Percentiles rank a stretch among this genome's conserved stretches.
These are phyloP conservation scores for Chondrosia reniformis DNA, from an alignment of 37 sponge, comb jelly and placozoan species.

Conservation along the genomic window DNA sequence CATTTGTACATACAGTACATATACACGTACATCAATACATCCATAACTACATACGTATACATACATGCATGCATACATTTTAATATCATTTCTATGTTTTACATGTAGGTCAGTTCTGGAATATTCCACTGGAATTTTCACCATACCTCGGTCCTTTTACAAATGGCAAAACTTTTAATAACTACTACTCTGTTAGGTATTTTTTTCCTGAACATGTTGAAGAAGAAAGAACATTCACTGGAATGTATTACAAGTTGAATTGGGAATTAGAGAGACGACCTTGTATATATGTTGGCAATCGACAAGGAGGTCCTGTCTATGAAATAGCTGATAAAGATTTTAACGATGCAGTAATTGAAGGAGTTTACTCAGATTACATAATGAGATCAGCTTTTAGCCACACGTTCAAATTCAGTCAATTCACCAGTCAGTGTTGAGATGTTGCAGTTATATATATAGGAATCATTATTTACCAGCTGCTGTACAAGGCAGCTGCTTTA, in stretches of 20 bases:
- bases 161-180: too few species aligned
- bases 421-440: not conserved
- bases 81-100: too few species aligned
- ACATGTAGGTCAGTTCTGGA: conserved; percentile 12
- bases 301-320: conserved; percentile 31
- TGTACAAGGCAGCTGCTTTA: too few species aligned
- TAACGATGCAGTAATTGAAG: conserved; percentile 25
- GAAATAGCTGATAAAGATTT: conserved; percentile 6
- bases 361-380: not conserved
- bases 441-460: too few species aligned
- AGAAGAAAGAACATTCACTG: too few species aligned
- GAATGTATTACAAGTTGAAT: not conserved
- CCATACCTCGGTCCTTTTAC: not conserved
- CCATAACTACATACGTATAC: too few species aligned
- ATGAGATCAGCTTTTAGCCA: not conserved
- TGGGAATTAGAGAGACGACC: conserved; percentile 16
- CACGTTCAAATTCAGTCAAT: not conserved
- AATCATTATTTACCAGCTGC: too few species aligned
- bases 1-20: too few species aligned
- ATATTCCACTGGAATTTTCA: conserved; percentile 6
- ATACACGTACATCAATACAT: too few species aligned
- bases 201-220: too few species aligned
- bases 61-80: too few species aligned
- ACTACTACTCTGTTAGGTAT: too few species aligned
- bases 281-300: conserved; percentile 46